A percentile compares a stretch with the other conserved stretches of the same genome.
These are phyloP conservation scores for Corythornis cristatus DNA, from an alignment of 2,113 vertebrate genomes.

Conservation along the genomic window DNA sequence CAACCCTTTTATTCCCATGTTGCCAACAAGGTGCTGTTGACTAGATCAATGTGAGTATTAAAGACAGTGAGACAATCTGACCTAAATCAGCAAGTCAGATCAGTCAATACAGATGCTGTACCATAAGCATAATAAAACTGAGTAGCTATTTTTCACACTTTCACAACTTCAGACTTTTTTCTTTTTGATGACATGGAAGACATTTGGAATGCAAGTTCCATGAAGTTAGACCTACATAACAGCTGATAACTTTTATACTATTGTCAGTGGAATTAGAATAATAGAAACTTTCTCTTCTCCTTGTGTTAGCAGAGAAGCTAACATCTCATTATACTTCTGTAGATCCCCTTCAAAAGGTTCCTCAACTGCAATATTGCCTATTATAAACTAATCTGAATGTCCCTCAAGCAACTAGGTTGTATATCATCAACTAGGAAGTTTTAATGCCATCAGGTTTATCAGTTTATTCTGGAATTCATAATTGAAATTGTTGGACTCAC, in stretches of 20 bases:
- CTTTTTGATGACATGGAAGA: background rate
- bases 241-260: background rate
- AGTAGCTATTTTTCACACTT: background rate
- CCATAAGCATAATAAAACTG: background rate
- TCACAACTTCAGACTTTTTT: background rate
- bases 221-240: background rate
- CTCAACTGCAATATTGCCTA: background rate
- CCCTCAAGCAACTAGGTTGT: background rate
- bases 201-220: background rate
- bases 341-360: background rate
- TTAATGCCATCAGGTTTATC: background rate
- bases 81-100: background rate
- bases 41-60: background rate
- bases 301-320: background rate
- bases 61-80: background rate
- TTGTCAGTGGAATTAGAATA: background rate
- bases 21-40: background rate
- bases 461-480: background rate
- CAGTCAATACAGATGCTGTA: background rate
- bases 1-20: background rate
- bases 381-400: background rate
- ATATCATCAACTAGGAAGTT: background rate
- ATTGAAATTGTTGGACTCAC: background rate
- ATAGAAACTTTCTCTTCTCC: background rate
- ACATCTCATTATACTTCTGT: background rate